A percentile compares a stretch with the other conserved stretches of the same genome.
phyloP scores from a whole-genome alignment of 2,888 invertebrate species.

The Eupithecia exiguata region DNA sequence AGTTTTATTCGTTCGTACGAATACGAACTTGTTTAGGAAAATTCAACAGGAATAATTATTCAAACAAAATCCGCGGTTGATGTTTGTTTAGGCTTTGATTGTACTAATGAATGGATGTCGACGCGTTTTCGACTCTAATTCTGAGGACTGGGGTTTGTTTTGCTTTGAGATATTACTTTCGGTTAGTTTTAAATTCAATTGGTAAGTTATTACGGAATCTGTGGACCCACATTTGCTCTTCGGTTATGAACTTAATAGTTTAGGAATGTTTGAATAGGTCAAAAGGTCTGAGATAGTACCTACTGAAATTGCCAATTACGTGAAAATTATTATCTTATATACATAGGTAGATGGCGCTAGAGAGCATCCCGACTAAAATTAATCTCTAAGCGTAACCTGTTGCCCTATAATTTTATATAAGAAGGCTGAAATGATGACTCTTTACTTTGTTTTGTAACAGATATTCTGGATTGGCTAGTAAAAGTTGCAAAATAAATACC shows the following conservation, averaged over 20 bases:
- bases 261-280: not conserved
- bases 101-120: slow-evolving; percentile 58
- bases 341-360: not conserved
- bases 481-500: not conserved
- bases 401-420: not conserved
- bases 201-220: slow-evolving; percentile 33
- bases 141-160: slow-evolving; percentile 17
- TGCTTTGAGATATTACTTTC: slow-evolving; percentile 30
- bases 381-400: not conserved
- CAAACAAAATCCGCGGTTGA: slow-evolving; percentile 62
- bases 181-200: slow-evolving; percentile 44
- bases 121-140: slow-evolving; percentile 26
- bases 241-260: not conserved
- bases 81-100: slow-evolving; percentile 74
- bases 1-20: slow-evolving; percentile 41
- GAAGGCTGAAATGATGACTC: not conserved
- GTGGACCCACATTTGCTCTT: not conserved
- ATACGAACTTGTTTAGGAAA: slow-evolving; percentile 59
- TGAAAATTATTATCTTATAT: not conserved
- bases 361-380: not conserved
- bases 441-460: too few species aligned
- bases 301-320: not conserved
- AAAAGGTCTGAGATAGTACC: not conserved
- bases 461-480: not conserved
- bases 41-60: slow-evolving; percentile 70